Conservation (phyloP, 2,888 invertebrate species). For the Tipula lateralis region DNA sequence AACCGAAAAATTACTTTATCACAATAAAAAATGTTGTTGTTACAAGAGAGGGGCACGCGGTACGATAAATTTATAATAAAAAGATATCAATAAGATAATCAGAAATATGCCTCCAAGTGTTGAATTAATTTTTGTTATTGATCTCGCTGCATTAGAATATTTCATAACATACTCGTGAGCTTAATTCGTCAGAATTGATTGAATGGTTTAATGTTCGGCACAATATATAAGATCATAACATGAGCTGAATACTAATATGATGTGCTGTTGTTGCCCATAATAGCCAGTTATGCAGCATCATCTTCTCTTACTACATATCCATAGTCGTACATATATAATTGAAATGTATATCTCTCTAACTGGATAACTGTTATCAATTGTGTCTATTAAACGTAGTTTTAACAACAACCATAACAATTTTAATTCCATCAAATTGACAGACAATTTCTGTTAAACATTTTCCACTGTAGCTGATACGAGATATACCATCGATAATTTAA, state of each 20-base stretch:
- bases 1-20: constrained; percentile 29
- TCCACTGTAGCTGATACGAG: background rate
- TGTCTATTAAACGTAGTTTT: background rate
- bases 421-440: background rate
- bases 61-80: background rate
- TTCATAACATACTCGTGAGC: background rate
- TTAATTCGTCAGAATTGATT: background rate
- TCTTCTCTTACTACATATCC: background rate
- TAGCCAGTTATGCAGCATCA: background rate
- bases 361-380: constrained; percentile 11
- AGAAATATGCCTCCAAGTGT: background rate
- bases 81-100: constrained; percentile 24
- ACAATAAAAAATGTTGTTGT: background rate
- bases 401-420: background rate
- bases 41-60: background rate
- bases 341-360: background rate
- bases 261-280: background rate
- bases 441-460: background rate
- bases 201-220: background rate
- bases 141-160: background rate
- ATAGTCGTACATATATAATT: background rate
- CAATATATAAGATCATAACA: background rate
- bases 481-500: background rate
- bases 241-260: background rate
- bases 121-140: background rate